Evolutionary conservation across 1,140 invertebrate species (phyloP).

Genomic region (Tenebrio molitor): DNA sequence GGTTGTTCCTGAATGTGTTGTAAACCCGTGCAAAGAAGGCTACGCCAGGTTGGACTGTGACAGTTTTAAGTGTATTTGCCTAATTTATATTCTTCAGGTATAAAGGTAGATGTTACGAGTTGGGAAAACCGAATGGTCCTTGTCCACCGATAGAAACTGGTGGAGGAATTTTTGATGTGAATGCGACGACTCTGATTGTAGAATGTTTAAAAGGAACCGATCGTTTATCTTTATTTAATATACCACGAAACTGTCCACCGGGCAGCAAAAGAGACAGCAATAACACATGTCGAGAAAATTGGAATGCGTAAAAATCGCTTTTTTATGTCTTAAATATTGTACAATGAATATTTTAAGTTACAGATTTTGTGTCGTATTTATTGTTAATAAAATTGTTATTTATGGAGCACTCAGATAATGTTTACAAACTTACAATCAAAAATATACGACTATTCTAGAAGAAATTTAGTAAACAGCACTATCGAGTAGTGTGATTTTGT

Average conservation of each 20-base stretch:
- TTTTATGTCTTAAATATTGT: not conserved
- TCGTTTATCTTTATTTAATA: conserved; percentile 51
- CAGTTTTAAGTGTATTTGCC: not conserved
- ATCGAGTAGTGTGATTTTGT: too few relatives aligned
- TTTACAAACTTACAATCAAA: too few relatives aligned
- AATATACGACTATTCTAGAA: too few relatives aligned
- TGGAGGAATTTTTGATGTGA: conserved; percentile 59
- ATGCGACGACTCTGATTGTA: conserved; percentile 55
- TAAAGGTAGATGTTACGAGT: conserved; percentile 43
- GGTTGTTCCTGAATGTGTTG: conserved; percentile 71
- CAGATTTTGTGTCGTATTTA: not conserved
- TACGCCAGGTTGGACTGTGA: conserved; percentile 50
- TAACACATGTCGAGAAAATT: conserved; percentile 46
- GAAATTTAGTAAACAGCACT: too few relatives aligned
- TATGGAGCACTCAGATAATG: too few relatives aligned
- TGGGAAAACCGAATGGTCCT: conserved; percentile 55
- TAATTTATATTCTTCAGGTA: conserved; percentile 13
- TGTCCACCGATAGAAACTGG: conserved; percentile 54
- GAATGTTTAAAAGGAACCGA: conserved; percentile 58
- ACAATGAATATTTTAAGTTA: not conserved
- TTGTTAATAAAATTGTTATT: not conserved
- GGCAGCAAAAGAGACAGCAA: conserved; percentile 54
- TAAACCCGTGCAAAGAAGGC: conserved; percentile 72
- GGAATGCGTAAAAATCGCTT: conserved; percentile 6
- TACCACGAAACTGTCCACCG: conserved; percentile 50